phyloP scores from a whole-genome alignment of 2,113 vertebrate species.

The Pollachius pollachius region DNA sequence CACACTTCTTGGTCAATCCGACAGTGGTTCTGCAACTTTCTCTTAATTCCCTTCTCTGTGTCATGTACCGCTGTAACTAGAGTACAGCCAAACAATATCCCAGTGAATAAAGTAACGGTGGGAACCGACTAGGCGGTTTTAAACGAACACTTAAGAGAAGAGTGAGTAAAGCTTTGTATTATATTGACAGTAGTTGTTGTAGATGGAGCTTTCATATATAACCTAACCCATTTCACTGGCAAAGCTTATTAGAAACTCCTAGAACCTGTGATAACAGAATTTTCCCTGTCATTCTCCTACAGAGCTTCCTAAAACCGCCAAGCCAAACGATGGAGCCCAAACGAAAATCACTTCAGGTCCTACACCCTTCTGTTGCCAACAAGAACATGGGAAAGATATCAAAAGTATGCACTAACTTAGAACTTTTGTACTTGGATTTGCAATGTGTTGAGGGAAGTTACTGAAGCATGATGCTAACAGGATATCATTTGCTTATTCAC shows the following conservation, averaged over 20 bases:
- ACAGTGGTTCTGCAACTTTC: conserved; percentile 53
- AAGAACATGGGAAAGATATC: conserved; percentile 75
- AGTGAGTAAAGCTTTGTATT: too few relatives aligned
- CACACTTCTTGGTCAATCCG: conserved; percentile 73
- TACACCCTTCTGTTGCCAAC: conserved; percentile 80
- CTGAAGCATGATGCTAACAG: not conserved
- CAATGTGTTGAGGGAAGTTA: not conserved
- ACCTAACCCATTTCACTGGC: too few relatives aligned
- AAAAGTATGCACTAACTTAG: conserved; percentile 70
- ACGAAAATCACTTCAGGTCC: conserved; percentile 84
- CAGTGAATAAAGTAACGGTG: conserved; percentile 61
- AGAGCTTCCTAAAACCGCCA: conserved; percentile 72
- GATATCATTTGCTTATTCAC: not conserved
- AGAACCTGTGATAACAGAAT: too few relatives aligned
- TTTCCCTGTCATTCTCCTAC: conserved; percentile 17
- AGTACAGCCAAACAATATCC: conserved; percentile 51
- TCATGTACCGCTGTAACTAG: conserved; percentile 66
- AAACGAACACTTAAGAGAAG: too few relatives aligned
- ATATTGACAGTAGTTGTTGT: too few relatives aligned
- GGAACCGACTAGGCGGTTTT: conserved; percentile 1
- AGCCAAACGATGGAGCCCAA: conserved; percentile 50
- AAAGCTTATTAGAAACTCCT: too few relatives aligned
- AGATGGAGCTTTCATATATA: too few relatives aligned
- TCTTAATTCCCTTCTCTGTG: conserved; percentile 55
- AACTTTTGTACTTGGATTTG: not conserved